Base-by-base conservation (phyloP, 2,888 invertebrate genomes). In the Deroplatys truncata region DNA sequence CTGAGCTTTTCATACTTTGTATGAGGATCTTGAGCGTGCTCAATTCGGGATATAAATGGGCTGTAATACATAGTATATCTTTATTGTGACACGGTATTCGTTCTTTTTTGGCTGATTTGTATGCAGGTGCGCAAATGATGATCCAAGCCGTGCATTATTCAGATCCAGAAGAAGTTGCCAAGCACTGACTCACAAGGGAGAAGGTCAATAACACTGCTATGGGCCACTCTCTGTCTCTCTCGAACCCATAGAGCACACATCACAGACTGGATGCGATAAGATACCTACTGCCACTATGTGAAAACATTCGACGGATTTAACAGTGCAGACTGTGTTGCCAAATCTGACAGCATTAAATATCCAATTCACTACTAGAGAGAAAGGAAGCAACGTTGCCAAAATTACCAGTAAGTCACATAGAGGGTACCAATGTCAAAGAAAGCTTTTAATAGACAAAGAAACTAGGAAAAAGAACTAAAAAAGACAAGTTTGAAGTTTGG, bases 131-230 rank as follows among this genome's bases (percentile, higher is more conserved):
- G 85, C 85, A 28, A 49, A 56, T 16, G 28, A 85, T 85, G 85
- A 85, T 28, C 43, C 85, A 85, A 85, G 85, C 85, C 85, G 49
- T n/a, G 85, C 49, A 84, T 84, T 84, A 84, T 84, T 84, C 84
- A 84, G 84, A 28, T 15, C 84, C 84, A 28, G 84, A 28, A 28
- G 85, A 85, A 35, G 43, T 28, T 43, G 85, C 85, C 85, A 85
- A 85, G 49, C 85, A 43, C 49, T 85, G 85, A 85, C 28, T 85
- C 85, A 85, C 43, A n/a, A 16, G 35, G 85, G 49, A 72, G 56
- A 72, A 72, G 56, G 56, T 72, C 56, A 72, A 72, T 72, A 72
- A 72, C 56, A 72, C 56, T 25, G 56, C 56, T 1, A 72, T 72
- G 25, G 56, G 56, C 56, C 56, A 20, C 20, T 20, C 56, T 25